Base-by-base conservation (phyloP, 2,113 vertebrate species). In the Corvus cornix region DNA sequence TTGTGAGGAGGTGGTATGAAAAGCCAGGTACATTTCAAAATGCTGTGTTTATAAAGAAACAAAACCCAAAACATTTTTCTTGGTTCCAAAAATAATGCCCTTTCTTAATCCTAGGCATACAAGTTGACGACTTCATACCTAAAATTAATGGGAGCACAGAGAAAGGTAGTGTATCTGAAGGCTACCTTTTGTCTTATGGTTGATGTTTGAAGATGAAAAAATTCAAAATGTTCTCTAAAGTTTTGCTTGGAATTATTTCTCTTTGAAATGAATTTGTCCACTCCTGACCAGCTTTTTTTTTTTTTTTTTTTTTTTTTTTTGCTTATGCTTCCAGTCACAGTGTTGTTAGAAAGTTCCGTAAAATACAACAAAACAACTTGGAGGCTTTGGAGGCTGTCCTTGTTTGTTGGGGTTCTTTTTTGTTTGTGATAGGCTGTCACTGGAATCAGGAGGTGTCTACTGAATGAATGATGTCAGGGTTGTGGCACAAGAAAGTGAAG, bases 71-170 rank as follows among this genome's bases (percentile, higher is more conserved):
- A 13, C 24, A 33, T 55, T 70, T 96, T 97, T 72, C 64, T 97
- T 97, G 89, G 27, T 96, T 96, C 51, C 93, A 96, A 92, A 97
- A 98, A 97, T 98, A 98, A 98, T 97, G 92, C 68, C 93, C 84
- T 98, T 97, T 98, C 98, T 98, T 98, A 98, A 98, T 98, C 97
- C 96, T 98, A 98, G 98, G 98, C 96, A 97, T 98, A 98, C 98
- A 98, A 98, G 98, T 98, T 96, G 98, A 98, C 28, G 98, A 98
- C 98, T 98, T 98, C 98, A 98, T 98, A 96, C 98, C 98, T 98
- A 98, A 98, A 98, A 98, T 98, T 97, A 98, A 98, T 98, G 98
- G 98, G 94, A 98, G 97, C 97, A 96, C 98, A 98, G 98, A 98
- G 95, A 98, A 98, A 98, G 98, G 98, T 98, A 98, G 95, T 96